phyloP scores from a whole-genome alignment of 2,888 invertebrate species.

The Drosophila cyrtoloma region DNA sequence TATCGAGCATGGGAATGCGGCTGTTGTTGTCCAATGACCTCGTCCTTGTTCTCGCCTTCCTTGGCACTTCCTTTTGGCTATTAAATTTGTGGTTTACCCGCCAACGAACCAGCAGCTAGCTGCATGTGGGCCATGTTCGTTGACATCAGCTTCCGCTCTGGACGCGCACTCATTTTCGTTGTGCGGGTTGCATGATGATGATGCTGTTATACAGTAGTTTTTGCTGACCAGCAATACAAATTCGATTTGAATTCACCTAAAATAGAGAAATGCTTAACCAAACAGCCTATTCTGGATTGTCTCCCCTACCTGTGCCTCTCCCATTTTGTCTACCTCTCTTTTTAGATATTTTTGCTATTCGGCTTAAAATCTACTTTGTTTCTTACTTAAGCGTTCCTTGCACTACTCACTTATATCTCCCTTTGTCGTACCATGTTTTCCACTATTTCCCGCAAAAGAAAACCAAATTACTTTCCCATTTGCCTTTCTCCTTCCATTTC shows the following conservation, averaged over 20 bases:
- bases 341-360: not conserved
- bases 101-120: constrained; percentile 28
- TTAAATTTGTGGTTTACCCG: constrained; percentile 63
- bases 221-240: constrained; percentile 51
- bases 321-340: not conserved
- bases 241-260: constrained; percentile 56
- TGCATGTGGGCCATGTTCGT: constrained; percentile 48
- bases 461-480: not conserved
- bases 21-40: constrained; percentile 24
- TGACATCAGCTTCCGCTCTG: constrained; percentile 57
- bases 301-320: not conserved
- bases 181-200: constrained; percentile 14
- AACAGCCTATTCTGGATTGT: not conserved
- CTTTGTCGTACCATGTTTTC: not conserved
- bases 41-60: constrained; percentile 53
- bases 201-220: constrained; percentile 11
- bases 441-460: not conserved
- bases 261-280: not conserved
- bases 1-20: constrained; percentile 6
- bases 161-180: constrained; percentile 41
- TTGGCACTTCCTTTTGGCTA: constrained; percentile 65
- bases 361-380: not conserved
- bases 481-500: not conserved
- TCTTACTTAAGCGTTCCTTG: not conserved
- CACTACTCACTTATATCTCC: not conserved